These are phyloP conservation scores for Apotomis betuletana DNA, from an alignment of 2,888 invertebrate genomes.

Conservation along the genomic window DNA sequence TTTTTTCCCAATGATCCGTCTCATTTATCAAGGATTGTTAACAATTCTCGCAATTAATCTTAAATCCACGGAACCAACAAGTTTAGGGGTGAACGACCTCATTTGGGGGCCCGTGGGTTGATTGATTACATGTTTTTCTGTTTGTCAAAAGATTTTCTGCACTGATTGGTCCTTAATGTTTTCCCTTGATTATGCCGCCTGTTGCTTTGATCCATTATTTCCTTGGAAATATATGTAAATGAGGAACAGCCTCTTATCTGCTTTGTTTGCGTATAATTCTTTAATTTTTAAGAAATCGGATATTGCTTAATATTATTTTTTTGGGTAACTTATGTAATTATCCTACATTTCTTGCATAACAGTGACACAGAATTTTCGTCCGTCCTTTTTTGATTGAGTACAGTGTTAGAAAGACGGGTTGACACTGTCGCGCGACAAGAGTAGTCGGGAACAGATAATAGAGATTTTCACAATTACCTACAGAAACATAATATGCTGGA, in stretches of 20 bases:
- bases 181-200: conserved; percentile 20
- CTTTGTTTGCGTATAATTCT: neutral
- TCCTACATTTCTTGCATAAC: too few relatives aligned
- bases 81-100: conserved; percentile 66
- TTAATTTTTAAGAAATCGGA: neutral
- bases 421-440: too few relatives aligned
- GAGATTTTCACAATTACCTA: too few relatives aligned
- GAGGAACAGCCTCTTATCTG: neutral
- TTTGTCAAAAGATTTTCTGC: conserved; percentile 75
- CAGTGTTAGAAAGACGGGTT: too few relatives aligned
- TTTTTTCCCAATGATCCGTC: conserved; percentile 33
- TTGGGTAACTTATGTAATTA: too few relatives aligned
- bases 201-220: conserved; percentile 27
- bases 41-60: conserved; percentile 38
- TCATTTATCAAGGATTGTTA: conserved; percentile 37
- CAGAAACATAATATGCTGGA: too few relatives aligned
- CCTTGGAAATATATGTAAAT: conserved; percentile 15
- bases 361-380: too few relatives aligned
- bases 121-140: conserved; percentile 70
- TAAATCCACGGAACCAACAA: conserved; percentile 37
- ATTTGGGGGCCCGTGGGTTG: conserved; percentile 58
- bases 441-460: too few relatives aligned
- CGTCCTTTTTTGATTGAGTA: too few relatives aligned
- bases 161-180: conserved; percentile 50
- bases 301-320: too few relatives aligned